phyloP scores from a whole-genome alignment of 2,113 vertebrate species.

The Pungitius pungitius region DNA sequence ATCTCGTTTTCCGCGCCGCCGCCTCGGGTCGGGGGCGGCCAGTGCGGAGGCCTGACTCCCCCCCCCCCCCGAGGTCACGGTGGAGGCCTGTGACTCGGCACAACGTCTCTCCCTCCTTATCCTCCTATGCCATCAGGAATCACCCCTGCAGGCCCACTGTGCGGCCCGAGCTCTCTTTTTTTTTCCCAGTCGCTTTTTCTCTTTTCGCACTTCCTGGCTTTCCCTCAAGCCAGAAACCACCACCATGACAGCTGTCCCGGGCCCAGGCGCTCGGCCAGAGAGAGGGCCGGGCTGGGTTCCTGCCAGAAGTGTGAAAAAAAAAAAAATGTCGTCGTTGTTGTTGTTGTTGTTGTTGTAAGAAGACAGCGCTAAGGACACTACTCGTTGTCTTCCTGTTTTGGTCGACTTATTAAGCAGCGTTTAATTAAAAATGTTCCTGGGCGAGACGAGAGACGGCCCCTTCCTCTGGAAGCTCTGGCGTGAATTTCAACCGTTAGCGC shows the following conservation, averaged over 20 bases:
- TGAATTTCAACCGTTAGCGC: constrained; percentile 35
- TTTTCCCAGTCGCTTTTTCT: constrained; percentile 49
- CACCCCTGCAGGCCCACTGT: constrained; percentile 67
- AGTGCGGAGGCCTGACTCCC: constrained; percentile 66
- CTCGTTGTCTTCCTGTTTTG: constrained; percentile 45
- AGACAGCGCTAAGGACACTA: constrained; percentile 47
- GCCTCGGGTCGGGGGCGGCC: constrained; percentile 56
- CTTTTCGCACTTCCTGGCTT: constrained; percentile 55
- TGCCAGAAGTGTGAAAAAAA: constrained; percentile 66
- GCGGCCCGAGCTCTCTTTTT: constrained; percentile 56
- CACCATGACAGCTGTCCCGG: constrained; percentile 75
- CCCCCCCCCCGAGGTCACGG: constrained; percentile 75
- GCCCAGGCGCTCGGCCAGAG: constrained; percentile 68
- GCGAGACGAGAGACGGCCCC: not conserved
- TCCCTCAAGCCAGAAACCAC: constrained; percentile 59
- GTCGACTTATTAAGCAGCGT: constrained; percentile 37
- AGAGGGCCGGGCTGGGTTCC: constrained; percentile 63
- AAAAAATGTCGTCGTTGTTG: no score
- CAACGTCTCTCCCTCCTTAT: constrained; percentile 63
- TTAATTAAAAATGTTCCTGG: constrained; percentile 1
- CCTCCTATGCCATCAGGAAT: constrained; percentile 71
- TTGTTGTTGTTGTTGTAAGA: constrained; percentile 59
- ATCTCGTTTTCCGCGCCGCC: constrained; percentile 75
- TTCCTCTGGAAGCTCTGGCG: not conserved
- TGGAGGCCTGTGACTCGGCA: constrained; percentile 78